phyloP scores from a whole-genome alignment of 2,888 invertebrate species.

The Trichopria drosophilae region DNA sequence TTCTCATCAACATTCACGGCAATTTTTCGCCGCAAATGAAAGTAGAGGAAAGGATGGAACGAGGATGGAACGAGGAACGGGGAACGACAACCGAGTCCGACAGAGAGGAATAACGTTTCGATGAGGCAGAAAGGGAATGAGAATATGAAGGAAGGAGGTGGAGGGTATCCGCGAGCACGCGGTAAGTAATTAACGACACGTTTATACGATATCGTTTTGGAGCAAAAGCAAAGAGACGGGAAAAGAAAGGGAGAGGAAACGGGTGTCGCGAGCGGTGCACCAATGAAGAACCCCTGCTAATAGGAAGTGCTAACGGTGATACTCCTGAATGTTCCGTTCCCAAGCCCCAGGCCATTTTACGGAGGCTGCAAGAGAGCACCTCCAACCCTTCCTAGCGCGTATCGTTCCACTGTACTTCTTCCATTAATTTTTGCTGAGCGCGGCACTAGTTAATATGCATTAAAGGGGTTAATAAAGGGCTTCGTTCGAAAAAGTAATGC shows the following conservation, averaged over 20 bases:
- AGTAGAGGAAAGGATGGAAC: too few relatives aligned
- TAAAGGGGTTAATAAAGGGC: constrained; percentile 49
- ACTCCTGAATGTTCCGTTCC: constrained; percentile 47
- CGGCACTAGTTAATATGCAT: constrained; percentile 55
- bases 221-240: constrained; percentile 3
- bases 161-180: constrained; percentile 42
- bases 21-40: too few relatives aligned
- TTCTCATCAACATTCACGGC: too few relatives aligned
- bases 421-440: constrained; percentile 56
- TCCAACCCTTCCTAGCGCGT: constrained; percentile 26
- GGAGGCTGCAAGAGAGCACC: constrained; percentile 7
- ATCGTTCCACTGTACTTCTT: constrained; percentile 47
- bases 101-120: too few relatives aligned
- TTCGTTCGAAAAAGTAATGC: too few relatives aligned
- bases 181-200: constrained; percentile 54
- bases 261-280: constrained; percentile 40
- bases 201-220: constrained; percentile 53
- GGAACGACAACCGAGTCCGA: too few relatives aligned
- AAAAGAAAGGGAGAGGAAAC: constrained; percentile 16
- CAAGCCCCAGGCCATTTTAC: constrained; percentile 33
- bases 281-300: constrained; percentile 54
- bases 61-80: too few relatives aligned
- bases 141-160: too few relatives aligned
- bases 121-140: too few relatives aligned
- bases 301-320: constrained; percentile 55